Base-by-base conservation (phyloP, 2,797 vertebrate genomes). In the Loriculus beryllinus region DNA sequence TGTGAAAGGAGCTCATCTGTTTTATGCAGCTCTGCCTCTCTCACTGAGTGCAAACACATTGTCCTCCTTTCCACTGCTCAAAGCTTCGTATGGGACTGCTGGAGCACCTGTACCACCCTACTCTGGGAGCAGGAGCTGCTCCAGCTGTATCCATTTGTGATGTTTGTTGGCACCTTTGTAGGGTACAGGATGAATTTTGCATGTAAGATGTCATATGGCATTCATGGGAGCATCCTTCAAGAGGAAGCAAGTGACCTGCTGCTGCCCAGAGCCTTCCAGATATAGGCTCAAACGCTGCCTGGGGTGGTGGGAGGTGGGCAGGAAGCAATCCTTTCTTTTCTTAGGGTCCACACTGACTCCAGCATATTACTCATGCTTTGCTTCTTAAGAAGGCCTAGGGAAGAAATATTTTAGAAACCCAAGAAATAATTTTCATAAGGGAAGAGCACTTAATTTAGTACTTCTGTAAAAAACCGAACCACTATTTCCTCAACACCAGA, bases 401-500 rank as follows among this genome's bases (percentile, higher is more conserved):
- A 49, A 88, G 49, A 88, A 92, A 92, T 72, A 94, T 77, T 82
- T 69, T 88, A 59, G 82, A 89, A 94, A 57, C 23, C 37, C 60
- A 71, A 92, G 70, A 91, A 94, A 82, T 31, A 60, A 52, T 33
- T 72, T 64, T 83, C 47, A 76, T 69, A 78, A 89, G 88, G 95
- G 95, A 93, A 91, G 90, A 97, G 63, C 86, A 74, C 94, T 96
- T 97, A 94, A 97, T 97, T 97, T 96, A 96, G 96, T 95, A 88
- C 80, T 90, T 97, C 96, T 91, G 91, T 74, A 76, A 92, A 84
- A 96, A 82, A 87, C 80, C 76, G 95, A 97, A 90, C 88, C 91
- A 93, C 97, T 97, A 97, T 98, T 97, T 98, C 97, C 91, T 96
- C 92, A 93, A 95, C 95, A 96, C 76, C 93, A 97, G 93, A 96